phyloP scores from a whole-genome alignment of 2,113 vertebrate species.

The Struthidea cinerea region DNA sequence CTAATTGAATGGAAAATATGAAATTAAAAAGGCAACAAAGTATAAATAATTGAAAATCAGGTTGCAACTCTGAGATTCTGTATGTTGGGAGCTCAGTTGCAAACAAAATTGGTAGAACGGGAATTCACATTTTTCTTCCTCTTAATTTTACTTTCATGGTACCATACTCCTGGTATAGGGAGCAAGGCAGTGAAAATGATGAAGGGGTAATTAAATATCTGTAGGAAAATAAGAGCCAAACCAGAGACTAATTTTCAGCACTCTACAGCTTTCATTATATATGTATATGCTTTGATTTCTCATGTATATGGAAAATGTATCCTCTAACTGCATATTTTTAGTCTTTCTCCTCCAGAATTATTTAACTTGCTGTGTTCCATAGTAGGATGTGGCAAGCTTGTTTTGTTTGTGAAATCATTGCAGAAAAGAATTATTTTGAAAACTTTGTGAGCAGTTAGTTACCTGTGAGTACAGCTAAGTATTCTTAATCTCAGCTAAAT shows the following conservation, averaged over 20 bases:
- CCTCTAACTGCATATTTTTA: neutral
- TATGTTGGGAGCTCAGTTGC: neutral
- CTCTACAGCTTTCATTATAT: neutral
- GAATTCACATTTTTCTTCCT: neutral
- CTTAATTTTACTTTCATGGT: constrained; percentile 31
- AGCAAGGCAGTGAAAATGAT: neutral
- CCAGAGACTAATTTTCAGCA: constrained; percentile 7
- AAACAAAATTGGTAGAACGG: constrained; percentile 1
- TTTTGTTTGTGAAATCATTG: neutral
- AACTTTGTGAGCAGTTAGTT: neutral
- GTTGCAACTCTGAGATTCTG: neutral
- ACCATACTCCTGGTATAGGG: neutral
- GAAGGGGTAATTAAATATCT: constrained; percentile 23
- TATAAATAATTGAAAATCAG: constrained; percentile 53
- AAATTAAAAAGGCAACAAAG: constrained; percentile 38
- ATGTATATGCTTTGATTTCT: constrained; percentile 2
- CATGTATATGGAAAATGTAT: constrained; percentile 1
- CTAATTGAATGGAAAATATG: constrained; percentile 19
- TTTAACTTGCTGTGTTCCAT: neutral
- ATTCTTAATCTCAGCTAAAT: neutral
- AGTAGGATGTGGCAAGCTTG: neutral
- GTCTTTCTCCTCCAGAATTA: neutral
- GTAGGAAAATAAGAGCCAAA: constrained; percentile 9
- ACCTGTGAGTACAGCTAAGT: neutral
- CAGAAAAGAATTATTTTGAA: neutral